Evolutionary conservation across 2,888 invertebrate genomes (phyloP), one percentile per base, ranked within the genome.

Genomic region (Celastrina argiolus): DNA sequence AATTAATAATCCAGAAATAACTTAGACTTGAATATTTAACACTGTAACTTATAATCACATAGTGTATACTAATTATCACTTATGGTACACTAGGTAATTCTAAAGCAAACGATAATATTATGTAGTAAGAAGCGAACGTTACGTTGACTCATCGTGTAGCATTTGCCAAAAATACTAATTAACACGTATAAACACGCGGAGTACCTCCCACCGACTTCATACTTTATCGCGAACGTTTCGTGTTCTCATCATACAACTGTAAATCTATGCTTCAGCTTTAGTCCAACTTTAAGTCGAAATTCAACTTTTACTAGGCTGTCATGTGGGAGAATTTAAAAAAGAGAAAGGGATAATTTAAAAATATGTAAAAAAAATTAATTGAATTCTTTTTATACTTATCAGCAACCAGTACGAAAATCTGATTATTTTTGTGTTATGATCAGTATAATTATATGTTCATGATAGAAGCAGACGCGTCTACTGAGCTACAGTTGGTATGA

Each of bases 161-260:
- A 69, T 72, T 74, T 75, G 74, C 75, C 74, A 71, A 74, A 74
- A 76, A 81, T 81, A 79, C 74, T 68, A 78, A 79, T 76, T 77
- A 78, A 75, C 80, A 75, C 78, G 78, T 76, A 73, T 67, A 72
- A 71, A 69, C 61, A 8, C 56, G 72, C 69, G 66, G 72, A 73
- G 64, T 64, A 22, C 51, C 66, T 67, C 51, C 22, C 26, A 51
- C 51, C 26, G 51, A 51, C 12, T 51, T 51, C 51, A 51, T 51
- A 51, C 12, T 51, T 51, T 22, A 51, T 51, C 22, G 22, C 12
- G 22, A 36, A 51, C 51, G 45, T 16, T 18, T 18, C 12, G 22
- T 16, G 51, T 22, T 18, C 51, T 12, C 4, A 22, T 51, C 51
- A 10, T 22, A 22, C 51, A 51, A 51, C 51, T 51, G 51, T 51